These are phyloP conservation scores for Origma solitaria DNA, from an alignment of 2,113 vertebrate species.

Conservation along the genomic window DNA sequence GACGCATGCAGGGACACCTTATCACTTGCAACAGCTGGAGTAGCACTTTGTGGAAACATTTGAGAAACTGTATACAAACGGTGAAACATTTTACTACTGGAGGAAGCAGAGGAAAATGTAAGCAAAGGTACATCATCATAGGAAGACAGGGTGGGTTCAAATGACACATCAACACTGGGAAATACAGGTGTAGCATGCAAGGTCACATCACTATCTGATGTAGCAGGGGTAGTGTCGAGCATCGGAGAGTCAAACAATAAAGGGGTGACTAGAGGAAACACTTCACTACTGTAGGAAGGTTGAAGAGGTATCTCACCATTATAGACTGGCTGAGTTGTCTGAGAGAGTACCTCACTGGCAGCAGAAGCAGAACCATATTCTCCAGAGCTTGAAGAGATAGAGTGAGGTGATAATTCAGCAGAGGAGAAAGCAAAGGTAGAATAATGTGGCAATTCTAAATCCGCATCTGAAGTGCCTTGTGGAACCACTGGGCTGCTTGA, in stretches of 20 bases:
- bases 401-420: constrained; percentile 67
- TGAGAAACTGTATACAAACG: constrained; percentile 73
- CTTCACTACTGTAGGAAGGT: constrained; percentile 80
- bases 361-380: constrained; percentile 70
- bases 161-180: constrained; percentile 79
- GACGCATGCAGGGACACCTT: constrained; percentile 81
- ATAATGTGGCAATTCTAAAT: constrained; percentile 63
- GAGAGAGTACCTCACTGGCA: constrained; percentile 71
- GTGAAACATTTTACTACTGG: constrained; percentile 75
- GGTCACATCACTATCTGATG: constrained; percentile 80
- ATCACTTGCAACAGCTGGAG: constrained; percentile 71
- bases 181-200: constrained; percentile 89
- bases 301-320: constrained; percentile 92
- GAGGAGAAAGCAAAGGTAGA: constrained; percentile 70
- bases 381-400: constrained; percentile 74
- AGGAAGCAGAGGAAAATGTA: constrained; percentile 80
- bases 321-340: constrained; percentile 81
- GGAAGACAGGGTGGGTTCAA: constrained; percentile 79
- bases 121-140: constrained; percentile 81
- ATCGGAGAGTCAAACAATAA: constrained; percentile 79
- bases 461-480: constrained; percentile 38
- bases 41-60: constrained; percentile 71
- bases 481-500: constrained; percentile 38
- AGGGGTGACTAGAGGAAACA: constrained; percentile 80
- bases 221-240: constrained; percentile 76